Percentiles rank a stretch among this genome's conserved stretches.
These are phyloP conservation scores for Botia kubotai DNA, from an alignment of 2,797 vertebrate species.

Conservation along the genomic window DNA sequence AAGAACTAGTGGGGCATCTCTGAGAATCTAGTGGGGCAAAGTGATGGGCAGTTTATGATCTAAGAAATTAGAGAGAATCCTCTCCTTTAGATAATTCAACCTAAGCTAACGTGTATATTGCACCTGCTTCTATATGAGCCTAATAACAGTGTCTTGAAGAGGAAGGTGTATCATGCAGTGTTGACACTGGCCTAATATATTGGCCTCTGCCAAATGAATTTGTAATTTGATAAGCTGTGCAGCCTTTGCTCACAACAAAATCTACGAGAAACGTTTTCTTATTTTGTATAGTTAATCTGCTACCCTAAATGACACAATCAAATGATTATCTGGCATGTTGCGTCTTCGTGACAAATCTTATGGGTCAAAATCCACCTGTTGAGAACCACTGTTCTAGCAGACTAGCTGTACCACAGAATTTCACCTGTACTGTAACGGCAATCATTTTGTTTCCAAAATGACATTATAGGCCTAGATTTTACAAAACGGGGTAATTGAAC, in stretches of 20 bases:
- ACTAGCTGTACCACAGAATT: background rate
- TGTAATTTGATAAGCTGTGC: background rate
- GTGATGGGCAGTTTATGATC: no score
- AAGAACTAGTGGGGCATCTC: no score
- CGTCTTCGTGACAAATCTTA: no score
- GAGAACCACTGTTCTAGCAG: background rate
- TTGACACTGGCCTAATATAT: background rate
- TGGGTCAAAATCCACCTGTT: background rate
- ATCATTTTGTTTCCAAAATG: background rate
- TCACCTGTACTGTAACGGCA: background rate
- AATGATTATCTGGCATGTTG: no score
- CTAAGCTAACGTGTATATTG: background rate
- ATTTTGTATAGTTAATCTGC: background rate
- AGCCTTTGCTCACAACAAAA: background rate
- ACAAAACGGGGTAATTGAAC: no score
- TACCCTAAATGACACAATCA: no score
- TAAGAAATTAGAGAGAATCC: no score
- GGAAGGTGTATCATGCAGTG: background rate
- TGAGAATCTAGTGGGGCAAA: no score
- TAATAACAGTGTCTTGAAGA: background rate
- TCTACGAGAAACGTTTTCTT: background rate
- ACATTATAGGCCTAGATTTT: background rate
- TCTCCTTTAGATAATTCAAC: no score
- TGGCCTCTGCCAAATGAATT: background rate
- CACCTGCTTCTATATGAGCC: background rate